A percentile compares a stretch with the other conserved stretches of the same genome.
Evolutionary conservation across 2,888 invertebrate species (phyloP).

Genomic region (Crematogaster levior): DNA sequence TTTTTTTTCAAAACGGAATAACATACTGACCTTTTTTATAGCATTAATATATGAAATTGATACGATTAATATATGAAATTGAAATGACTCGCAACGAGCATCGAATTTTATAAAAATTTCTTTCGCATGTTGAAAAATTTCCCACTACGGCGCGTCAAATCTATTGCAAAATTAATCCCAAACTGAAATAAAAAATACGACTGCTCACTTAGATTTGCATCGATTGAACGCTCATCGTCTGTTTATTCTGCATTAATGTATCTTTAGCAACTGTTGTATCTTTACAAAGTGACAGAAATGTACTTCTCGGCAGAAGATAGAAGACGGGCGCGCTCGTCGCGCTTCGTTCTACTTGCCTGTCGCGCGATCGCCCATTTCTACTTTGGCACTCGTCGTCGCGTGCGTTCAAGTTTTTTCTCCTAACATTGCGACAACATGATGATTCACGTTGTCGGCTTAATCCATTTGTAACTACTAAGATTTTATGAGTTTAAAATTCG

Average conservation of each 20-base stretch:
- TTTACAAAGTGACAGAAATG: background rate
- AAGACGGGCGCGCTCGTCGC: background rate
- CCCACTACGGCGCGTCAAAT: background rate
- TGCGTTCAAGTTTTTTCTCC: background rate
- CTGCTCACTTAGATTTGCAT: background rate
- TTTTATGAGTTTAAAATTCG: background rate
- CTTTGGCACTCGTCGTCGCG: conserved; percentile 9
- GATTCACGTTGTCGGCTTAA: conserved; percentile 12
- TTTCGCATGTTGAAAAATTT: background rate
- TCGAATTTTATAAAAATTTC: background rate
- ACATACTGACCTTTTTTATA: background rate
- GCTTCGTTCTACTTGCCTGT: conserved; percentile 28
- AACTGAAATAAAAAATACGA: conserved; percentile 12
- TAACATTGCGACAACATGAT: background rate
- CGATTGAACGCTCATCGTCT: background rate
- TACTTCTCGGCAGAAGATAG: background rate
- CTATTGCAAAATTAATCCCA: conserved; percentile 8
- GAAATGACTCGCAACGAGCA: background rate
- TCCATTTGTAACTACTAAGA: too few species aligned
- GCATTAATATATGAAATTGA: background rate
- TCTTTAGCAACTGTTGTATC: background rate
- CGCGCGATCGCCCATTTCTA: conserved; percentile 46
- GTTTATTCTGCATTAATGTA: background rate
- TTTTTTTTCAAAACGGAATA: conserved; percentile 12
- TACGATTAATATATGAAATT: background rate